A percentile compares a stretch with the other conserved stretches of the same genome.
These are phyloP conservation scores for Scaptodrosophila lebanonensis DNA, from an alignment of 1,140 invertebrate species.

Conservation along the genomic window DNA sequence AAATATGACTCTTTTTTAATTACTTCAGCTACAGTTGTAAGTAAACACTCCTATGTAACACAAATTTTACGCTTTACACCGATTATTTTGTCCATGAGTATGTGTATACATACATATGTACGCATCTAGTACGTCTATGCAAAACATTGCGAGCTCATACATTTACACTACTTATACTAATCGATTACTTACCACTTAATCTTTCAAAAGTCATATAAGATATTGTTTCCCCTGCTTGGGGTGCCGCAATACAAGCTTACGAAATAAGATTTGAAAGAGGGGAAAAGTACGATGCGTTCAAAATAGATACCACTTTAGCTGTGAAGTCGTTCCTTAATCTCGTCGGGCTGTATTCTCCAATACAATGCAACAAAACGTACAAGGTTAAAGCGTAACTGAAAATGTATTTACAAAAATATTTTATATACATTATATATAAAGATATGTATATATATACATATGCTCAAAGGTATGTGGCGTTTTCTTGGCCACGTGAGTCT, in stretches of 20 bases:
- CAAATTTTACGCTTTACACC: no score
- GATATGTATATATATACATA: no score
- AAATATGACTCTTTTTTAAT: no score
- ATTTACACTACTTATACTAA: neutral
- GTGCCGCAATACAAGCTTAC: constrained; percentile 68
- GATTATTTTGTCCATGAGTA: no score
- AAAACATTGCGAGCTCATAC: no score
- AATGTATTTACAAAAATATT: constrained; percentile 7
- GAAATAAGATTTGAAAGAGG: constrained; percentile 48
- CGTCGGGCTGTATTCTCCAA: constrained; percentile 6
- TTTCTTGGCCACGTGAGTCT: constrained; percentile 40
- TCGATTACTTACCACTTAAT: constrained; percentile 70
- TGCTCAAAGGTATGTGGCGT: no score
- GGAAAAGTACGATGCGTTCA: constrained; percentile 2
- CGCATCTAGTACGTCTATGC: neutral
- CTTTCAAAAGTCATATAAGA: constrained; percentile 78
- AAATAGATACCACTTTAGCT: neutral
- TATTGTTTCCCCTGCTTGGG: constrained; percentile 75
- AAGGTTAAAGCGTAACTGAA: constrained; percentile 2
- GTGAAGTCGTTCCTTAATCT: neutral
- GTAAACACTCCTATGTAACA: no score
- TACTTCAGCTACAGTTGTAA: no score
- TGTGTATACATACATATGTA: neutral
- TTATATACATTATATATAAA: no score
- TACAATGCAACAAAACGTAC: no score